Conservation (phyloP, 2,113 vertebrate species). For the Corythornis madagascariensis region DNA sequence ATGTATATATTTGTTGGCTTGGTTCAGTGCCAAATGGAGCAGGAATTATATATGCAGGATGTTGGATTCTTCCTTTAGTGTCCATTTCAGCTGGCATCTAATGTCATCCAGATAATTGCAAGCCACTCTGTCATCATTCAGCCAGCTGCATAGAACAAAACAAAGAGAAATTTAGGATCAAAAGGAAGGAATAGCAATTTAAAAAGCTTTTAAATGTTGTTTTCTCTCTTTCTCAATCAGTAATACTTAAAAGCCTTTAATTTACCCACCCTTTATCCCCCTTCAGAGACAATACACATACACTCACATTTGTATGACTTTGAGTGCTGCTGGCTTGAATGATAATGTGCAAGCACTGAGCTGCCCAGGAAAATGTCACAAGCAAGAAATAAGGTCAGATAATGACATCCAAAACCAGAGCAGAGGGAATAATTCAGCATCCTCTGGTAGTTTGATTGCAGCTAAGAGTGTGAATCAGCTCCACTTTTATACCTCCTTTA, state of each 20-base stretch:
- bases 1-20: constrained; percentile 69
- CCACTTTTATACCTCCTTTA: constrained; percentile 21
- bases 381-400: constrained; percentile 65
- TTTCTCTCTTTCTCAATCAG: constrained; percentile 79
- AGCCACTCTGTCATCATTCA: constrained; percentile 73
- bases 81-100: constrained; percentile 81
- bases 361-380: constrained; percentile 65
- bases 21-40: constrained; percentile 71
- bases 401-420: constrained; percentile 57
- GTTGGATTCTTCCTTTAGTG: constrained; percentile 75
- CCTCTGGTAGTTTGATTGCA: constrained; percentile 53
- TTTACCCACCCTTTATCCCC: constrained; percentile 19
- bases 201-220: constrained; percentile 81
- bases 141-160: constrained; percentile 77
- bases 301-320: constrained; percentile 51
- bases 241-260: constrained; percentile 76
- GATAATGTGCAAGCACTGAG: constrained; percentile 32
- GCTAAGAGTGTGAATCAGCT: constrained; percentile 56
- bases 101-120: constrained; percentile 79
- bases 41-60: constrained; percentile 75
- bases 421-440: constrained; percentile 68
- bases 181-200: constrained; percentile 75
- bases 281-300: not conserved
- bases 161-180: constrained; percentile 79
- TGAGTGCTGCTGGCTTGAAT: constrained; percentile 42